Evolutionary conservation across 2,888 invertebrate species (phyloP).

Genomic region (Lasioglossum lativentre): DNA sequence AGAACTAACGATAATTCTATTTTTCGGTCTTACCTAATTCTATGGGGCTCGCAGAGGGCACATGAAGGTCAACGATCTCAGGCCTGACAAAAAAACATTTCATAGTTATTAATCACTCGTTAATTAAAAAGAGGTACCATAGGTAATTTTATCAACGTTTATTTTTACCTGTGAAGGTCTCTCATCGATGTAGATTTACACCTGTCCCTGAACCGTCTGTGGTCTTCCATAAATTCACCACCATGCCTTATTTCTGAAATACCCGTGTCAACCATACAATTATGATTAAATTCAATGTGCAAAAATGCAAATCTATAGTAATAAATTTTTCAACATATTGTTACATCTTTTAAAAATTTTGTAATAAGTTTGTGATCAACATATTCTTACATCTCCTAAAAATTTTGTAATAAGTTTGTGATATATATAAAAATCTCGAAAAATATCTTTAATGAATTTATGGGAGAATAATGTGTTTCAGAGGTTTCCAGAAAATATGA

Average conservation of each 20-base stretch:
- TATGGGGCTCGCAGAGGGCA: slow-evolving; percentile 1
- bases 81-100: slow-evolving; percentile 15
- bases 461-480: background rate
- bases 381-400: no score
- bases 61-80: slow-evolving; percentile 17
- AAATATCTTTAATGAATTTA: background rate
- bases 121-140: background rate
- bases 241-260: slow-evolving; percentile 39
- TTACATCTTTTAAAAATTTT: no score
- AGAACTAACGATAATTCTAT: background rate
- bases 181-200: slow-evolving; percentile 24
- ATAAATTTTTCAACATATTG: no score
- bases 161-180: slow-evolving; percentile 42
- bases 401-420: no score
- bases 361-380: no score
- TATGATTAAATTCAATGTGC: background rate
- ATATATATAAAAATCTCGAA: no score
- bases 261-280: background rate
- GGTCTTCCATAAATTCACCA: slow-evolving; percentile 46
- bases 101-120: background rate
- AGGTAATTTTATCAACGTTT: background rate
- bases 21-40: slow-evolving; percentile 34
- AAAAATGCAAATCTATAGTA: background rate
- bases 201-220: slow-evolving; percentile 38
- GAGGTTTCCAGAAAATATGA: background rate